Conservation (phyloP, 2,888 invertebrate species). For the Meiosimyza decipiens region DNA sequence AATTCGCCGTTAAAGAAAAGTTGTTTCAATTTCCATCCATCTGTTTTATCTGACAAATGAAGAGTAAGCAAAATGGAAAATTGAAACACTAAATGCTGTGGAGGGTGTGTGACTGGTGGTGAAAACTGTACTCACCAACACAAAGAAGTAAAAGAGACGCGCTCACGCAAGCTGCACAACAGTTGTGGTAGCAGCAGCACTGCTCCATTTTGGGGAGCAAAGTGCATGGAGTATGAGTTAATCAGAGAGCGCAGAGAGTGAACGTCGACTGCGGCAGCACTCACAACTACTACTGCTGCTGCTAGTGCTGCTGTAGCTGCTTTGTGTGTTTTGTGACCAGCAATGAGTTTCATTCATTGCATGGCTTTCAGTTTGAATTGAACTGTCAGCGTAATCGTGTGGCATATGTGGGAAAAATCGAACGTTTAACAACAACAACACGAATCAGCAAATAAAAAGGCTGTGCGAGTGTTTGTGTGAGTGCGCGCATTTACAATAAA, state of each 20-base stretch:
- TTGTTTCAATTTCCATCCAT: slow-evolving; percentile 20
- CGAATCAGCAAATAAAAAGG: slow-evolving; percentile 10
- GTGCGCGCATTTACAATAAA: too few relatives aligned
- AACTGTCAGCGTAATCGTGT: slow-evolving; percentile 60
- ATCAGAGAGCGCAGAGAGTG: not conserved
- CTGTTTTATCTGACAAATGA: slow-evolving; percentile 1
- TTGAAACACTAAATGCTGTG: slow-evolving; percentile 17
- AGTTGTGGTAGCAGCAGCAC: slow-evolving; percentile 4
- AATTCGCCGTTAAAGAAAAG: slow-evolving; percentile 16
- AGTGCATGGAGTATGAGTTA: not conserved
- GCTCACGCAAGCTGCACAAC: not conserved
- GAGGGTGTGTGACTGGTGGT: not conserved
- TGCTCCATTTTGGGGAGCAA: not conserved
- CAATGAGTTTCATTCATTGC: slow-evolving; percentile 61
- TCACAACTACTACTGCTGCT: not conserved
- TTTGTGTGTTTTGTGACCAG: slow-evolving; percentile 6
- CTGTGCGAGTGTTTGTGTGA: not conserved
- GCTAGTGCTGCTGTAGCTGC: not conserved
- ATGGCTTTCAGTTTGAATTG: slow-evolving; percentile 58
- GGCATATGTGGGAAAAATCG: slow-evolving; percentile 29
- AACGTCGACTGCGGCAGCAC: slow-evolving; percentile 7
- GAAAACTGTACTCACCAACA: not conserved
- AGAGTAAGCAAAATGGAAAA: slow-evolving; percentile 25
- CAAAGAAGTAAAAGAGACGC: not conserved
- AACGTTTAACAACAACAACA: not conserved